A percentile compares a stretch with the other conserved stretches of the same genome.
These are phyloP conservation scores for Elysia chlorotica DNA, from an alignment of 1,140 invertebrate species.

Conservation along the genomic window DNA sequence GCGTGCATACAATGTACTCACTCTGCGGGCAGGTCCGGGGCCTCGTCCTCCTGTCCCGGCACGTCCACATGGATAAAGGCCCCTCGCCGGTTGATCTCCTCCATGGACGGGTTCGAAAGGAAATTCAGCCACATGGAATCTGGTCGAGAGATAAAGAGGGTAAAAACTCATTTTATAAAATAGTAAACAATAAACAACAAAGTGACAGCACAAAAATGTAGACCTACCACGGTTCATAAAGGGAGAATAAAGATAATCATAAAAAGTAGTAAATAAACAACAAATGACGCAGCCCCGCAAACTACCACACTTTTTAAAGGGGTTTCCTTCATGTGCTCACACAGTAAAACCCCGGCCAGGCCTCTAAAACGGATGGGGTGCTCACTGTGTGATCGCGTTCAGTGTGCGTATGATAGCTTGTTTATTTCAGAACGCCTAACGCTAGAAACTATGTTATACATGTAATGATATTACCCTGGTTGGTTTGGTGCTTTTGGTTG, in stretches of 20 bases:
- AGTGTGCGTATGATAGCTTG: no score
- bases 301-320: not conserved
- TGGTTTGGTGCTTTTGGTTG: no score
- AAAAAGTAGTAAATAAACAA: not conserved
- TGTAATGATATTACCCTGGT: no score
- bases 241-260: not conserved
- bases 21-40: slow-evolving; percentile 67
- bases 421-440: not conserved
- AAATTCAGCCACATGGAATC: slow-evolving; percentile 65
- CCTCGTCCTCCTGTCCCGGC: slow-evolving; percentile 85
- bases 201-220: not conserved
- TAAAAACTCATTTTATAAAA: not conserved
- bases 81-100: slow-evolving; percentile 81
- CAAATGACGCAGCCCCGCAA: not conserved
- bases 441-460: not conserved
- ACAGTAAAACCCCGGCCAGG: no score
- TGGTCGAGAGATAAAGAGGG: slow-evolving; percentile 37
- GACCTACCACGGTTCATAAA: not conserved
- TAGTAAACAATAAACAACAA: not conserved
- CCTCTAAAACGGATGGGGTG: no score
- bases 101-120: slow-evolving; percentile 80
- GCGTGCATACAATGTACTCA: slow-evolving; percentile 25
- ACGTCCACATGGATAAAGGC: slow-evolving; percentile 89
- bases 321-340: not conserved
- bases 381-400: no score